Percentiles rank a stretch among this genome's conserved stretches.
These are phyloP conservation scores for Dasysyrphus tricinctus DNA, from an alignment of 2,888 invertebrate species.

Conservation along the genomic window DNA sequence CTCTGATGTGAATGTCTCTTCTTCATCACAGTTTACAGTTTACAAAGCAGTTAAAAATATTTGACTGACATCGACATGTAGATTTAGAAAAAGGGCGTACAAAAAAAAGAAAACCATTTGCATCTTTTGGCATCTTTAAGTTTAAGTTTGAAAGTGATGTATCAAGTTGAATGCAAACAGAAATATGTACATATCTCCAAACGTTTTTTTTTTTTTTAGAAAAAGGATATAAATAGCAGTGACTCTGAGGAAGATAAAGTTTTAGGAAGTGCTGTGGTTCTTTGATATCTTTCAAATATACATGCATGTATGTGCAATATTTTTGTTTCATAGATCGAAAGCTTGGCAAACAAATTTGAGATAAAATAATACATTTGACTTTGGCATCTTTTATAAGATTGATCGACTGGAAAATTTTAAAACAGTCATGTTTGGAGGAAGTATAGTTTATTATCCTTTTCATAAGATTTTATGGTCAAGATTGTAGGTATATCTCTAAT, in stretches of 20 bases:
- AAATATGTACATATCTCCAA: neutral
- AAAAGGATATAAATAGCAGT: neutral
- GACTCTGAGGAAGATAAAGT: neutral
- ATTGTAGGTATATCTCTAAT: no score
- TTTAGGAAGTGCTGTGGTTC: conserved; percentile 3
- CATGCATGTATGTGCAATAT: neutral
- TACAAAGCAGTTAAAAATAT: conserved; percentile 19
- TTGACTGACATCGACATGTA: conserved; percentile 24
- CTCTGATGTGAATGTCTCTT: neutral
- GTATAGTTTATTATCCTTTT: neutral
- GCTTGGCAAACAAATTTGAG: neutral
- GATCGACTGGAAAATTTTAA: neutral
- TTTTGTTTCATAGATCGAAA: neutral
- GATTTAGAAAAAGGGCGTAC: neutral
- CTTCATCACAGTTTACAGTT: neutral
- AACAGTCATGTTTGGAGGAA: neutral
- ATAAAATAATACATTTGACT: neutral
- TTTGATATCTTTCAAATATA: neutral
- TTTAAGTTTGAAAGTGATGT: conserved; percentile 11
- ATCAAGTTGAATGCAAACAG: conserved; percentile 15
- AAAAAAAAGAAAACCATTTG: conserved; percentile 6
- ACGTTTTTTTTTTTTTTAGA: neutral
- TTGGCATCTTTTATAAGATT: neutral
- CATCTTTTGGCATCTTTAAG: conserved; percentile 16
- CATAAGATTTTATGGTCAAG: no score